Evolutionary conservation across 2,113 vertebrate species (phyloP).

Genomic region (Oplegnathus fasciatus): DNA sequence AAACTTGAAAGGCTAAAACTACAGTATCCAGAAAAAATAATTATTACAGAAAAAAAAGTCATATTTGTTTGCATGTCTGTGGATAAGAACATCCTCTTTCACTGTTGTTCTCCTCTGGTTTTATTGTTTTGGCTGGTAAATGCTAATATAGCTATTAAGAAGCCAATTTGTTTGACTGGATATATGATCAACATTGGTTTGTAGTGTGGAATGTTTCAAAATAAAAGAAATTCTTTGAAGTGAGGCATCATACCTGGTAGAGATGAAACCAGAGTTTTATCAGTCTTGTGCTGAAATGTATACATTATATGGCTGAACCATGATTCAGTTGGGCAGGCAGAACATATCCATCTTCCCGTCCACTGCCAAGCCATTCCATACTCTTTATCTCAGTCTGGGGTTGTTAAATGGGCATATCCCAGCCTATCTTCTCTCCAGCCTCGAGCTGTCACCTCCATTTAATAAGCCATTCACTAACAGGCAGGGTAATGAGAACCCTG

Average conservation of each 20-base stretch:
- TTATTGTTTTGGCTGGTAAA: background rate
- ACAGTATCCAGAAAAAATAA: background rate
- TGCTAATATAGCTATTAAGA: background rate
- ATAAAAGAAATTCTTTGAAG: background rate
- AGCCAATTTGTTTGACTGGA: background rate
- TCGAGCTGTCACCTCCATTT: constrained; percentile 54
- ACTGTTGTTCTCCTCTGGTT: background rate
- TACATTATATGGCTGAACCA: background rate
- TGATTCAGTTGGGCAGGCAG: constrained; percentile 45
- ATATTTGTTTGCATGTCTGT: too few relatives aligned
- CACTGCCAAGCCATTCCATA: constrained; percentile 20
- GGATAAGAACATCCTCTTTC: background rate
- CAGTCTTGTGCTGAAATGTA: background rate
- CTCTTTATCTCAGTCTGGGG: constrained; percentile 44
- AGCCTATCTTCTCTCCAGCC: constrained; percentile 53
- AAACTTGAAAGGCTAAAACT: background rate
- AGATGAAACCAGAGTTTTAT: background rate
- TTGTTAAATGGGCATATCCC: constrained; percentile 54
- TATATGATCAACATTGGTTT: background rate
- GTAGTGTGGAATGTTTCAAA: too few relatives aligned
- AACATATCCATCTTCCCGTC: constrained; percentile 54
- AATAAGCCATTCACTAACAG: constrained; percentile 58
- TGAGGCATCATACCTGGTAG: background rate
- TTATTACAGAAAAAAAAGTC: background rate
- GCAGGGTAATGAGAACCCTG: constrained; percentile 57